Base-by-base conservation (phyloP, 1,140 invertebrate species). In the Neodiprion lecontei region DNA sequence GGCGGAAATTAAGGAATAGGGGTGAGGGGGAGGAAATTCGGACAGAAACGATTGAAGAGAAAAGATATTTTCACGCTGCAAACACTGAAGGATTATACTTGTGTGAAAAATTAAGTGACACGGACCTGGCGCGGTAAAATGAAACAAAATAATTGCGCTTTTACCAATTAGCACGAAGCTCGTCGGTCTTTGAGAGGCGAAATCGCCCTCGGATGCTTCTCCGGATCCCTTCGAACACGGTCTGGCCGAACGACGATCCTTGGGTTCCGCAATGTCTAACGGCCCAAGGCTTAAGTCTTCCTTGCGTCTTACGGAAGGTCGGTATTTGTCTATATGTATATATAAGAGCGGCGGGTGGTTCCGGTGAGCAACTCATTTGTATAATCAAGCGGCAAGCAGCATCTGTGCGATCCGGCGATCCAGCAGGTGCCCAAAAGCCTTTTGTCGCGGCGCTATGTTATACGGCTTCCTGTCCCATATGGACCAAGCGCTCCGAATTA, bases 381-480 rank as follows among this genome's bases (percentile, higher is more conserved):
- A 79, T 81, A 79, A 81, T 81, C 78, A 75, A 76, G 73, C 80
- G 76, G 75, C 67, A 74, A 77, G 78, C 80, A 78, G 77, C 78
- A 77, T 78, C 78, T 79, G 80, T 77, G 78, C 50, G 28, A 40
- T 40, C 28, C 28, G 49, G 69, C 77, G 79, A 78, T 78, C 73
- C 72, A 77, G 71, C 80, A 81, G 80, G 80, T 81, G 80, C 76
- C 78, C 48, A 74, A 77, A 74, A 74, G 72, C 72, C 77, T 79
- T 78, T 81, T 81, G 79, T 78, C 77, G 73, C 74, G 74, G 50
- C 66, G 74, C 72, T 67, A 72, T 77, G 73, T 79, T 81, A 78
- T 81, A 81, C 72, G 80, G 80, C 80, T 81, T 81, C 80, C 77
- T 79, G 78, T 78, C 75, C 76, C 80, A 81, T 79, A 78, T 81